phyloP scores from a whole-genome alignment of 2,888 invertebrate species.

The Copidosoma aretas region DNA sequence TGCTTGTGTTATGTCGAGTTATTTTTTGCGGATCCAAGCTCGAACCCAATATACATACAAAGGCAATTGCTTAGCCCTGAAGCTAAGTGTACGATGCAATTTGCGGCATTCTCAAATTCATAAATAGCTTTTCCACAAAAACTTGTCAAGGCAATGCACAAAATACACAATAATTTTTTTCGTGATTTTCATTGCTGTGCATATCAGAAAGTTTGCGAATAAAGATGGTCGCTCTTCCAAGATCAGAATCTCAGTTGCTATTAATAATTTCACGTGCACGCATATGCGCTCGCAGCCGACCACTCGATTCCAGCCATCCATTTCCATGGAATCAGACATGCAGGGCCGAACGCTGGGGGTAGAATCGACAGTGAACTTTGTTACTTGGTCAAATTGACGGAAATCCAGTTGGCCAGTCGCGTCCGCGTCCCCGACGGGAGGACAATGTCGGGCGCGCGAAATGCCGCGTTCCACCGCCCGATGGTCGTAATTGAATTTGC shows the following conservation, averaged over 20 bases:
- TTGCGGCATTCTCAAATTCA: too few relatives aligned
- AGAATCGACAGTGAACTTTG: conserved; percentile 45
- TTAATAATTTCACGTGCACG: too few relatives aligned
- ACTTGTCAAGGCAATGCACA: not conserved
- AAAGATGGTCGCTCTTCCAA: too few relatives aligned
- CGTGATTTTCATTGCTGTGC: too few relatives aligned
- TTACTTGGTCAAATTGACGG: conserved; percentile 51
- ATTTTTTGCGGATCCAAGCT: too few relatives aligned
- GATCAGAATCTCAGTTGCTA: not conserved
- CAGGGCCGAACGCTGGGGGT: not conserved
- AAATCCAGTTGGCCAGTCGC: conserved; percentile 44
- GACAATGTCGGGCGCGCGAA: not conserved
- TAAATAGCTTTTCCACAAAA: not conserved
- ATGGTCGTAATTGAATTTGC: conserved; percentile 13
- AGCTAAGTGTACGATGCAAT: too few relatives aligned
- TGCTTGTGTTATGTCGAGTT: too few relatives aligned
- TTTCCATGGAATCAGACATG: conserved; percentile 4
- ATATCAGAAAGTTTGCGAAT: too few relatives aligned
- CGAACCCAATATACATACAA: too few relatives aligned
- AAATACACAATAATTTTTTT: too few relatives aligned
- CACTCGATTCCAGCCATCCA: conserved; percentile 12
- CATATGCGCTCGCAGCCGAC: not conserved
- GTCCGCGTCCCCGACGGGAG: not conserved
- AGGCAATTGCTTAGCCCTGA: too few relatives aligned
- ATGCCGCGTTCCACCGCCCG: not conserved